Base-by-base conservation (phyloP, 2,888 invertebrate species). In the Glyphotaelius pellucidus region DNA sequence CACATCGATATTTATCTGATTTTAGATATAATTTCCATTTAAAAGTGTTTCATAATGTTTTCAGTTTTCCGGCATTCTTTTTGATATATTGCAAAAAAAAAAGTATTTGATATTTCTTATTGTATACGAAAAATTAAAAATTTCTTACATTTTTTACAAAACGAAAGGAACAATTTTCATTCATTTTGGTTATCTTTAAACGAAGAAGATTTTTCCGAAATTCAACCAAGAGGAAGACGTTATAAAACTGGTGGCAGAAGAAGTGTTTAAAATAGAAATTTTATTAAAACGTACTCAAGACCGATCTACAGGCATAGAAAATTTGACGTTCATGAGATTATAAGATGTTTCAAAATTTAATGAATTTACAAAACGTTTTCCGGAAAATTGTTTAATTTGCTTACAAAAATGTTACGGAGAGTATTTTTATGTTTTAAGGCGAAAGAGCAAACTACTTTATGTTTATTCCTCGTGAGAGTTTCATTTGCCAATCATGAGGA, bases 381-480 rank as follows among this genome's bases (percentile, higher is more conserved):
- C 81, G 4, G 32, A 81, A 81, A 31, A 81, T 81, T 32, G 35
- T 38, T 84, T 84, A 2, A 25, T 15, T 9, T 84, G 84, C 9
- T 84, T 84, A 84, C 84, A 84, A 84, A 38, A 38, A 31, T 4
- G 38, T 35, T 84, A 84, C 35, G 32, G 83, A 84, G 83, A 84
- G 35, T 84, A 84, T 84, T 84, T 84, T 84, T 35, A 42, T 42
- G 2, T 42, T 42, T 42, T 42, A 42, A 42, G 12, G 12, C 42
- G 11, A 42, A 42, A 42, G 2, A 42, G 5, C 2, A 12, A 42
- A 42, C 42, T 42, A 1, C 12, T 84, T 35, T 84, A 84, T 84
- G 19, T 84, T 84, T 84, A 84, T 84, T 84, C 83, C 83, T 84
- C 83, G 35, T 84, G 35, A 35, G 83, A 84, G 31, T 84, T 84